These are phyloP conservation scores for Drosophila pseudoananassae DNA, from an alignment of 1,140 invertebrate species.

Conservation along the genomic window DNA sequence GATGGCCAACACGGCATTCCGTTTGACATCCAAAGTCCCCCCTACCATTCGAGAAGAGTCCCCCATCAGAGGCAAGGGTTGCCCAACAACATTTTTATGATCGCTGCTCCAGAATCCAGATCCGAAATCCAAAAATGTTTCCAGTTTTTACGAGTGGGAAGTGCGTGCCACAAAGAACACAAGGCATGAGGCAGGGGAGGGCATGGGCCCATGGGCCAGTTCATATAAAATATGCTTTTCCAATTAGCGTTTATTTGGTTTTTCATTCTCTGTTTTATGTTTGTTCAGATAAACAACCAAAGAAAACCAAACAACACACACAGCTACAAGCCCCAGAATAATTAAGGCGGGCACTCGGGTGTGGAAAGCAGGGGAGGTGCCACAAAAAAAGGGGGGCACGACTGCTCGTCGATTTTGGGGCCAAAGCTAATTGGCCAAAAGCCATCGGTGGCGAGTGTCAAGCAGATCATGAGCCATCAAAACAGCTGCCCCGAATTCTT, in stretches of 20 bases:
- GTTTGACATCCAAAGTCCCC: constrained; percentile 59
- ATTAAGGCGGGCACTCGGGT: constrained; percentile 48
- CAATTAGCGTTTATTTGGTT: constrained; percentile 82
- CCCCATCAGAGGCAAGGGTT: constrained; percentile 43
- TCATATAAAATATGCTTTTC: constrained; percentile 81
- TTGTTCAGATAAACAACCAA: constrained; percentile 63
- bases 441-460: constrained; percentile 41
- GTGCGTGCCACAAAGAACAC: constrained; percentile 51
- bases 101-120: constrained; percentile 22
- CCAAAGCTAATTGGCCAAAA: constrained; percentile 53
- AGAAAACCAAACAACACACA: constrained; percentile 8
- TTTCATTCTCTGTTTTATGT: constrained; percentile 80
- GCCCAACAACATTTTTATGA: constrained; percentile 71
- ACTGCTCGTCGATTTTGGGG: not conserved
- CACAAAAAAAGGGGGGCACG: not conserved
- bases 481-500: constrained; percentile 18
- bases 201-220: constrained; percentile 37
- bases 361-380: constrained; percentile 2
- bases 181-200: too few relatives aligned
- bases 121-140: constrained; percentile 67
- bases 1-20: constrained; percentile 75
- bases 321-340: constrained; percentile 29
- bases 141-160: constrained; percentile 76
- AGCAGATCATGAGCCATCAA: constrained; percentile 33
- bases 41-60: too few relatives aligned